Evolutionary conservation across 2,113 vertebrate genomes (phyloP).

Genomic region (Mormyrus lacerda): DNA sequence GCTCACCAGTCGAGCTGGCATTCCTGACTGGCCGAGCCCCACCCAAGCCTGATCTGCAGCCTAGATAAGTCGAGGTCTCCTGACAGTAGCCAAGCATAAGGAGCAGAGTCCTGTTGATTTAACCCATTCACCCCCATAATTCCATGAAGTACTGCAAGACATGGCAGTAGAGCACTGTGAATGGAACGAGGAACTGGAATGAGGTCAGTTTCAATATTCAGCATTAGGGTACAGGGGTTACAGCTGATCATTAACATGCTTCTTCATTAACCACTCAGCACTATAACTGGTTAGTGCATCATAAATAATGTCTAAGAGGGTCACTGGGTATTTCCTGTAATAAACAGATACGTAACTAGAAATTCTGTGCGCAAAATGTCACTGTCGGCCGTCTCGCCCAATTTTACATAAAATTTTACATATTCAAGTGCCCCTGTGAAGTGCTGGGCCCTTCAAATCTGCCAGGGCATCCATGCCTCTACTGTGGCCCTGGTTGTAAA

Average conservation of each 20-base stretch:
- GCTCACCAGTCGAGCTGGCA: not conserved
- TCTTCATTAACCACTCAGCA: not conserved
- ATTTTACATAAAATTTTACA: not conserved
- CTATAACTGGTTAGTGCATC: not conserved
- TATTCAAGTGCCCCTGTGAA: not conserved
- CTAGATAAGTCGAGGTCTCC: not conserved
- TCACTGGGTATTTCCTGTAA: not conserved
- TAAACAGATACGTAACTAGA: not conserved
- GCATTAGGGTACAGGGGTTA: not conserved
- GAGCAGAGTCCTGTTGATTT: not conserved
- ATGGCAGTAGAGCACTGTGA: not conserved
- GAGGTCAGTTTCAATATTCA: not conserved
- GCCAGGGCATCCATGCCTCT: not conserved
- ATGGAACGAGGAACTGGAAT: not conserved
- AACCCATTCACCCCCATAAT: not conserved
- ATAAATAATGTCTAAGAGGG: not conserved
- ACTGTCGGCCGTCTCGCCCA: not conserved
- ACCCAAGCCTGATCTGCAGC: not conserved
- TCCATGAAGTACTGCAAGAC: not conserved
- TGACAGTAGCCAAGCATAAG: not conserved
- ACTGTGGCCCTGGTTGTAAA: not conserved
- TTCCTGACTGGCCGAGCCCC: not conserved
- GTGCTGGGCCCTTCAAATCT: not conserved
- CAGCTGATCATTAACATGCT: not conserved
- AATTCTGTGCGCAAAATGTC: not conserved